phyloP scores from a whole-genome alignment of 2,113 vertebrate species.

The Paradoxurus hermaphroditus region DNA sequence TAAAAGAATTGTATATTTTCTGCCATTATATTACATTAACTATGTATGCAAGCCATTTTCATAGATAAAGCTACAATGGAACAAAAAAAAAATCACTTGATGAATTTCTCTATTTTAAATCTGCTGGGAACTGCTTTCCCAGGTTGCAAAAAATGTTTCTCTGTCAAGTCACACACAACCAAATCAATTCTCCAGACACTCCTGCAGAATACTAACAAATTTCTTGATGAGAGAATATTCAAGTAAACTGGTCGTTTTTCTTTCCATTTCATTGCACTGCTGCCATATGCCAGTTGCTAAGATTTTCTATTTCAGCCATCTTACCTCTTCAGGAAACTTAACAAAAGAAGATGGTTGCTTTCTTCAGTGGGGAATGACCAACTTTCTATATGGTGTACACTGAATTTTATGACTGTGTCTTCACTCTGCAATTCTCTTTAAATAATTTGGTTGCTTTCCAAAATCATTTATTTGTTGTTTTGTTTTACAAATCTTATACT shows the following conservation, averaged over 20 bases:
- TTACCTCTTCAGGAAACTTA: background rate
- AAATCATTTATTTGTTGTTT: constrained; percentile 28
- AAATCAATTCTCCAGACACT: background rate
- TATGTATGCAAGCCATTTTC: constrained; percentile 42
- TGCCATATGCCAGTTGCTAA: background rate
- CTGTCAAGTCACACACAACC: constrained; percentile 59
- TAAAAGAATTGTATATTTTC: constrained; percentile 28
- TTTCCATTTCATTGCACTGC: background rate
- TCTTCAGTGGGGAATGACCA: background rate
- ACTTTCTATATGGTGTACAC: background rate
- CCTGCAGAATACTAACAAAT: constrained; percentile 39
- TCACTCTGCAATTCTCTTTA: background rate
- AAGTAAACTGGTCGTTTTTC: constrained; percentile 44
- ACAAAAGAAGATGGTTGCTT: background rate
- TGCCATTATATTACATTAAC: constrained; percentile 31
- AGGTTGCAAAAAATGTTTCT: constrained; percentile 68
- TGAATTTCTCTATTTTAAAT: constrained; percentile 69
- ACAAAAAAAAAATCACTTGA: constrained; percentile 48
- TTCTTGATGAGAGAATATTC: constrained; percentile 12
- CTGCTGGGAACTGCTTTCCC: constrained; percentile 72
- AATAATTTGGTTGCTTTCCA: background rate
- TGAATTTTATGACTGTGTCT: background rate
- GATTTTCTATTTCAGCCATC: background rate
- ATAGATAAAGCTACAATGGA: background rate
- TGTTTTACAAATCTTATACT: constrained; percentile 34